Conservation (phyloP, 92 coral and sea anemone genomes). For the Hydrozoanthus gracilis region DNA sequence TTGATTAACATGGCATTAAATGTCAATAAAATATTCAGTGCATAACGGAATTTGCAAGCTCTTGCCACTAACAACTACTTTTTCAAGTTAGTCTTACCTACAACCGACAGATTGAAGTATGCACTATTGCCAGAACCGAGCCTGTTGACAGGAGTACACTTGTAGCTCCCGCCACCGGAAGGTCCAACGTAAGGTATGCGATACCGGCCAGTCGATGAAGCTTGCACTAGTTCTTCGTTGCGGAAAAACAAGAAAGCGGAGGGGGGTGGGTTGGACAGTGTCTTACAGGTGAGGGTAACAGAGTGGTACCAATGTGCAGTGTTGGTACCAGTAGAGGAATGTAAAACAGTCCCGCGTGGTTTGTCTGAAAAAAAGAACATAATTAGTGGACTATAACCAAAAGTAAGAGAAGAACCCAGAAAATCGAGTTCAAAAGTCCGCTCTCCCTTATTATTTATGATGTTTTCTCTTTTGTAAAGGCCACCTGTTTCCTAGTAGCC, state of each 20-base stretch:
- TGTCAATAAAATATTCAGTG: no score
- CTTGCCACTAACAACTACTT: not conserved
- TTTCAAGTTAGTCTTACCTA: constrained; percentile 53
- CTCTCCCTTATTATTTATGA: no score
- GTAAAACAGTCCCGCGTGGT: constrained; percentile 68
- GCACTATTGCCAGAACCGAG: constrained; percentile 73
- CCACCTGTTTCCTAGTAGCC: no score
- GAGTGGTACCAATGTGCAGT: constrained; percentile 57
- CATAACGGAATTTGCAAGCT: no score
- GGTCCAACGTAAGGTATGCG: constrained; percentile 66
- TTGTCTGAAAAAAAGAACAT: constrained; percentile 53
- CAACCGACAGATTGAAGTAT: constrained; percentile 48
- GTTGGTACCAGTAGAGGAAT: constrained; percentile 48
- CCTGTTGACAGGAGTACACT: constrained; percentile 80
- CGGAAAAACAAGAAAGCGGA: constrained; percentile 58
- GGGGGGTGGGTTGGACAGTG: constrained; percentile 70
- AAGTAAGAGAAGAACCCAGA: not conserved
- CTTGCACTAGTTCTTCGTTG: constrained; percentile 50
- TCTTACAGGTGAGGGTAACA: constrained; percentile 59
- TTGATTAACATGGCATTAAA: no score
- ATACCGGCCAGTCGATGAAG: constrained; percentile 53
- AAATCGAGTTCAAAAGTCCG: not conserved
- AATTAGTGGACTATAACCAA: not conserved
- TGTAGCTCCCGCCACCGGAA: constrained; percentile 79
- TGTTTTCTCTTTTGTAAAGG: no score